phyloP scores from a whole-genome alignment of 1,140 invertebrate species.

The Aphis craccivora region DNA sequence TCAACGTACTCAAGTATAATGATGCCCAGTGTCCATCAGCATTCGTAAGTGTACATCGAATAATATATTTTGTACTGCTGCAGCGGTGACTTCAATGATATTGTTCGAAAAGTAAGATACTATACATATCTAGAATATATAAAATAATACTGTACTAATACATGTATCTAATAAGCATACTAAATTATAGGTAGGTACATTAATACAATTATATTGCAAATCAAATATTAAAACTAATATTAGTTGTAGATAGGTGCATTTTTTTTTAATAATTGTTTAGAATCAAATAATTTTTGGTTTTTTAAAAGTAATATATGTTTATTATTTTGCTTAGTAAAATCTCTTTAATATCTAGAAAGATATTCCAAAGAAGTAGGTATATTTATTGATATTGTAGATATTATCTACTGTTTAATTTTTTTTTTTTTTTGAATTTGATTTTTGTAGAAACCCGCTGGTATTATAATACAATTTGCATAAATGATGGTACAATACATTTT shows the following conservation, averaged over 20 bases:
- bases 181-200: neutral
- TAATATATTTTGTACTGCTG: neutral
- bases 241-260: neutral
- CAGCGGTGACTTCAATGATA: neutral
- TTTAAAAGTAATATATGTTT: neutral
- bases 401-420: neutral
- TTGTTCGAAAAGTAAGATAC: constrained; percentile 14
- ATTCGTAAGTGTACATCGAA: neutral
- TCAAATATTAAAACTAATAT: neutral
- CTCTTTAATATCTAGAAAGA: neutral
- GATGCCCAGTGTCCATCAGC: neutral
- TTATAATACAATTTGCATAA: neutral
- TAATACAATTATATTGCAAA: neutral
- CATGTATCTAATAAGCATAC: no score
- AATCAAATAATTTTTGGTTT: neutral
- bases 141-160: neutral
- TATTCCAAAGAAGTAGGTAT: neutral
- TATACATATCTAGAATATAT: neutral
- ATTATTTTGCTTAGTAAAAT: neutral
- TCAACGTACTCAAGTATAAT: constrained; percentile 2
- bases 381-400: neutral
- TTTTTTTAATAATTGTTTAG: neutral
- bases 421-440: neutral
- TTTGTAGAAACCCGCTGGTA: neutral
- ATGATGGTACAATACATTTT: neutral